phyloP scores from a whole-genome alignment of 2,113 vertebrate species.

The Scomber scombrus region DNA sequence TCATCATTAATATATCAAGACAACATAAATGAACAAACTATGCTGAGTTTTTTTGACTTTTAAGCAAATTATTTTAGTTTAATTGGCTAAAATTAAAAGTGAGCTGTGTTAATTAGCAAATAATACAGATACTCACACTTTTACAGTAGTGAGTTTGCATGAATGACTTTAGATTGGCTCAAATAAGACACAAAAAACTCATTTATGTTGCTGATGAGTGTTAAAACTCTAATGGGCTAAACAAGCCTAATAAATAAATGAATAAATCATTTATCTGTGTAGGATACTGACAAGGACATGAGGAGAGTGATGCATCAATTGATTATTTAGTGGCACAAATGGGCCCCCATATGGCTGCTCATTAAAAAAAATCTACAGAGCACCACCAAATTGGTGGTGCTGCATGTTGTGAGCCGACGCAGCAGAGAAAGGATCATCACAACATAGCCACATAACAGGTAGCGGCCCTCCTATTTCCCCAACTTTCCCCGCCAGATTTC shows the following conservation, averaged over 20 bases:
- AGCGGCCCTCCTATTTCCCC: not conserved
- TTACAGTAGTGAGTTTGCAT: not conserved
- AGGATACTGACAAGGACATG: slow-evolving; percentile 38
- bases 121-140: not conserved
- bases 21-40: too few species aligned
- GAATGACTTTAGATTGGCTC: not conserved
- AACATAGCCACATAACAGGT: not conserved
- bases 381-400: slow-evolving; percentile 28
- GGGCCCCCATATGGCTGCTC: slow-evolving; percentile 58
- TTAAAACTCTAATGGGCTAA: slow-evolving; percentile 38
- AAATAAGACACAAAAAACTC: too few species aligned
- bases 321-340: slow-evolving; percentile 56
- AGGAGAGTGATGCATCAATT: slow-evolving; percentile 57
- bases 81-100: not conserved
- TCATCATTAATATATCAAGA: too few species aligned
- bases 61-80: too few species aligned
- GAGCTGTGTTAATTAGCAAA: not conserved
- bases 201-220: slow-evolving; percentile 7
- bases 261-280: not conserved
- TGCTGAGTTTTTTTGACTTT: too few species aligned
- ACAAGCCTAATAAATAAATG: not conserved
- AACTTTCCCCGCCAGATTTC: not conserved
- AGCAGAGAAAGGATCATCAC: not conserved
- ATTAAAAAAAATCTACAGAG: slow-evolving; percentile 51
- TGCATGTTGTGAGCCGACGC: slow-evolving; percentile 40